Evolutionary conservation across 1,140 invertebrate genomes (phyloP).

Genomic region (Drosophila virilis): DNA sequence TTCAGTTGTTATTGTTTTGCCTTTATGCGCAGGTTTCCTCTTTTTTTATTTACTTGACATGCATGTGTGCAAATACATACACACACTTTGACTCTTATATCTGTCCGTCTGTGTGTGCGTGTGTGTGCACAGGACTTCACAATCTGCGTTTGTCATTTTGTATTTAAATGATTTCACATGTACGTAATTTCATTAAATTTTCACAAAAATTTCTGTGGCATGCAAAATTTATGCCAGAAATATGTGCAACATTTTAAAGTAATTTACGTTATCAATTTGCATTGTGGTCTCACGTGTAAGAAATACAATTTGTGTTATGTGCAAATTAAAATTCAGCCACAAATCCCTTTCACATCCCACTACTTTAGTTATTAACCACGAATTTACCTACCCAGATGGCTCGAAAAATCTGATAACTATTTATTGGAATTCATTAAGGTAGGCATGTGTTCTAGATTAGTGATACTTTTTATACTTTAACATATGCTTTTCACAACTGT

Average conservation of each 20-base stretch:
- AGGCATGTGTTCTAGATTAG: too few species aligned
- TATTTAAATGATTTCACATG: conserved; percentile 71
- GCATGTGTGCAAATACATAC: conserved; percentile 7
- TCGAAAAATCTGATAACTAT: too few species aligned
- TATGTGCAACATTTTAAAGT: conserved; percentile 72
- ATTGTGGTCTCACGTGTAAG: conserved; percentile 39
- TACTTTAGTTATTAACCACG: not conserved
- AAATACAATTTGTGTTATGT: conserved; percentile 21
- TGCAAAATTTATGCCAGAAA: conserved; percentile 71
- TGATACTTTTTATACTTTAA: too few species aligned
- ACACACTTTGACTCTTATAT: not conserved
- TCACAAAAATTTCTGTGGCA: conserved; percentile 58
- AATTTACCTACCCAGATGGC: too few species aligned
- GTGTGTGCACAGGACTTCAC: conserved; percentile 16
- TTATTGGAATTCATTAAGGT: too few species aligned
- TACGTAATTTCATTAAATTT: conserved; percentile 71
- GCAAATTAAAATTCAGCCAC: conserved; percentile 12
- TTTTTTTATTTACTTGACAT: conserved; percentile 21
- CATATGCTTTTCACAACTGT: too few species aligned
- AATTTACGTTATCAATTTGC: conserved; percentile 40
- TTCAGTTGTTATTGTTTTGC: conserved; percentile 57
- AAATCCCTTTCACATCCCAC: conserved; percentile 2
- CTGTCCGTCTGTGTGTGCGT: not conserved
- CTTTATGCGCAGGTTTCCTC: conserved; percentile 16
- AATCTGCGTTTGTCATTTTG: conserved; percentile 56